Evolutionary conservation across 2,797 vertebrate species (phyloP).

Genomic region (Karalla daura): DNA sequence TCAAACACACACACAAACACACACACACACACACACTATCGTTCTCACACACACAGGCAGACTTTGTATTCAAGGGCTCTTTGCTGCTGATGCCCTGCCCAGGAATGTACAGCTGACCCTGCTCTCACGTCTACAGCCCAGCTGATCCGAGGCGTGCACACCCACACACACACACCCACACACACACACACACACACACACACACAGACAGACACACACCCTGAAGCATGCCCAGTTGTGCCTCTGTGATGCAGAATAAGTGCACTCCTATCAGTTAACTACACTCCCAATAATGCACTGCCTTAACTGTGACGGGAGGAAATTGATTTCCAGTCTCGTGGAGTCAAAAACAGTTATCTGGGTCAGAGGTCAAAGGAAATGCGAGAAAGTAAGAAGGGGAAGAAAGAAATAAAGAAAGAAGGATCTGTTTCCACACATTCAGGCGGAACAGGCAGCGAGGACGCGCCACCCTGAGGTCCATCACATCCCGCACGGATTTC

Average conservation of each 20-base stretch:
- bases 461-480: neutral
- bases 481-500: neutral
- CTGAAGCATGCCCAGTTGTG: constrained; percentile 19
- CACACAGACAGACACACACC: constrained; percentile 6
- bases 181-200: constrained; percentile 8
- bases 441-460: neutral
- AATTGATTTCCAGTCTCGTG: constrained; percentile 36
- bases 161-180: constrained; percentile 1
- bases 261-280: constrained; percentile 8
- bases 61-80: constrained; percentile 58
- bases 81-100: constrained; percentile 55
- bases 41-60: constrained; percentile 21
- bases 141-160: constrained; percentile 39
- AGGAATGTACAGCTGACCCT: constrained; percentile 53
- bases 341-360: constrained; percentile 1
- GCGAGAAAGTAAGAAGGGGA: neutral
- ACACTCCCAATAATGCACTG: constrained; percentile 13
- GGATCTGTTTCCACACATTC: neutral
- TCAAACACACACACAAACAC: neutral
- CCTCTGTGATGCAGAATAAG: constrained; percentile 3
- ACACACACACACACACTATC: constrained; percentile 13
- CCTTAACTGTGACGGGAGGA: constrained; percentile 7
- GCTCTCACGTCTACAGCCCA: constrained; percentile 38
- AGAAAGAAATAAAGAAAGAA: neutral
- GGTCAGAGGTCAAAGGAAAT: constrained; percentile 33